Percentiles rank a stretch among this genome's conserved stretches.
Evolutionary conservation across 2,888 invertebrate genomes (phyloP).

Genomic region (Pristionchus maxplancki): DNA sequence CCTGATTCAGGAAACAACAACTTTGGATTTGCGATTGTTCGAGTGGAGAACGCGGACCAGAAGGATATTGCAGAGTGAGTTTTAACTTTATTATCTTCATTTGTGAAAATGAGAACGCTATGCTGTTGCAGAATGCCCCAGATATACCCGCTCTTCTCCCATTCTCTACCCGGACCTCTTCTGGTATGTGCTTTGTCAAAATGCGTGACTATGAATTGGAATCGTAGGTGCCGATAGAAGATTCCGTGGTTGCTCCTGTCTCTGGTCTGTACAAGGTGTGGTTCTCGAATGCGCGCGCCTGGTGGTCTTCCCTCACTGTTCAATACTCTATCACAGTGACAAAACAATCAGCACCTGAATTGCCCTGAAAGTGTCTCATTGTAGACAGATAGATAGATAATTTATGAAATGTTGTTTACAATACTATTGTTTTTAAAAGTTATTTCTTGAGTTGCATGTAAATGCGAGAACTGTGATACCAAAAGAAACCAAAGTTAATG

Average conservation of each 20-base stretch:
- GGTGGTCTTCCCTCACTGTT: constrained; percentile 66
- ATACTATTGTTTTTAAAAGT: too few species aligned
- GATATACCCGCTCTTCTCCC: constrained; percentile 60
- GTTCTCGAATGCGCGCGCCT: constrained; percentile 69
- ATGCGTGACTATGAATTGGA: background rate
- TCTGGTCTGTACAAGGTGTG: constrained; percentile 68
- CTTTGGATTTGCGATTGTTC: background rate
- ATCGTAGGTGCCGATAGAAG: constrained; percentile 53
- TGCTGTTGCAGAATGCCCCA: constrained; percentile 55
- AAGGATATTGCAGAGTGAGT: background rate
- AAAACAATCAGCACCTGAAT: too few species aligned
- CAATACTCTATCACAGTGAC: background rate
- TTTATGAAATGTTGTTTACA: too few species aligned
- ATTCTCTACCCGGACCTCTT: constrained; percentile 70
- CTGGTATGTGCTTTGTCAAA: constrained; percentile 55
- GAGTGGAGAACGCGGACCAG: background rate
- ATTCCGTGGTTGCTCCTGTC: constrained; percentile 52
- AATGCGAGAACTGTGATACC: too few species aligned
- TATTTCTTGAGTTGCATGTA: too few species aligned
- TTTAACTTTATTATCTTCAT: too few species aligned
- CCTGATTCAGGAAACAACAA: background rate
- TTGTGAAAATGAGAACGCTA: background rate
- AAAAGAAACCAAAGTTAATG: too few species aligned
- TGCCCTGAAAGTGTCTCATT: too few species aligned
- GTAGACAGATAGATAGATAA: too few species aligned